Evolutionary conservation across 2,113 vertebrate genomes (phyloP).

Genomic region (Thunnus maccoyii): DNA sequence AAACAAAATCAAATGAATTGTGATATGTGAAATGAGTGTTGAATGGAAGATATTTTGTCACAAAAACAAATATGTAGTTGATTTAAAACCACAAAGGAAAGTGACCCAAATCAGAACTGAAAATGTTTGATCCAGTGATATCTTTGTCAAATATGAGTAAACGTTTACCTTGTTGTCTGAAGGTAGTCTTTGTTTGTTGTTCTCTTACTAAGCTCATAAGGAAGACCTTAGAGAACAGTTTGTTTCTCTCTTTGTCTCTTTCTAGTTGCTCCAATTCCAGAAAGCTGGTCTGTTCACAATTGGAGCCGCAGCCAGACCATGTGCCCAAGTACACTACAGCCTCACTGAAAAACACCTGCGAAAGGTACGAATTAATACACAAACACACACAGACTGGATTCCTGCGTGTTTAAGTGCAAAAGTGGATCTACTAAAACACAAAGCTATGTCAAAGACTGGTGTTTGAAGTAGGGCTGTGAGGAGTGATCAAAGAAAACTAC

Average conservation of each 20-base stretch:
- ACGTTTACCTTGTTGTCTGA: background rate
- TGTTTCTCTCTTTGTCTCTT: background rate
- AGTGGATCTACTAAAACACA: background rate
- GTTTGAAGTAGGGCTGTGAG: background rate
- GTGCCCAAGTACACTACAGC: conserved; percentile 88
- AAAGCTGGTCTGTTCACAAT: conserved; percentile 82
- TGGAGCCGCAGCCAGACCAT: conserved; percentile 86
- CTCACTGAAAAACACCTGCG: conserved; percentile 85
- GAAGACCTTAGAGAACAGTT: background rate
- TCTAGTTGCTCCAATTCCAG: conserved; percentile 89
- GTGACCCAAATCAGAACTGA: background rate
- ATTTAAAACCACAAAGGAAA: background rate
- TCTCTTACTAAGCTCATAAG: background rate
- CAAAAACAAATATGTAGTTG: background rate
- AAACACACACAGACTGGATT: background rate
- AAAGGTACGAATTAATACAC: conserved; percentile 79
- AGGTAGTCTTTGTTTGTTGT: conserved; percentile 17
- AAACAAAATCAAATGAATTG: no score
- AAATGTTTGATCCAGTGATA: background rate
- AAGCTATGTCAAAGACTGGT: background rate
- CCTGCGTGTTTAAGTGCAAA: background rate
- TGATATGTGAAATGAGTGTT: no score
- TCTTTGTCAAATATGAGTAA: background rate
- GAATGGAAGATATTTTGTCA: background rate
- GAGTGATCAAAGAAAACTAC: background rate